Base-by-base conservation (phyloP, 2,797 vertebrate species). In the Halcyon leucocephala region DNA sequence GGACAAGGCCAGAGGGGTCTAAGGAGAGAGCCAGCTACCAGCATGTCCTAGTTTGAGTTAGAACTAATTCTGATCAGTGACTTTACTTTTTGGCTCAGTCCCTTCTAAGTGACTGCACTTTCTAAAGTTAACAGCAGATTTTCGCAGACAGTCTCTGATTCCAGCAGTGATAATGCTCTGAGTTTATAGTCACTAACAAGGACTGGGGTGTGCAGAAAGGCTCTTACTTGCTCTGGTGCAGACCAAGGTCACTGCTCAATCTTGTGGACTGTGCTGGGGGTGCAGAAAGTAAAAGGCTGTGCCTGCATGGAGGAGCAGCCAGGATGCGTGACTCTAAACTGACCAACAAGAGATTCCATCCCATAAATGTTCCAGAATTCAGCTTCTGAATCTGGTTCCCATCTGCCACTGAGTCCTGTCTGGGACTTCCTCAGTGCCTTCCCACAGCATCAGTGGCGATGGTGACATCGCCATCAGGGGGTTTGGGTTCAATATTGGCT, bases 1-100 rank as follows among this genome's bases (percentile, higher is more conserved):
- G n/a, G 14, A 26, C 1, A 1, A 33, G 25, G 42, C 24, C 37
- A 1, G 4, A 46, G 51, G 16, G 29, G 8, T 18, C 29, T 10
- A 49, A 73, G 22, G 25, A 80, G 33, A 49, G 37, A 41, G 55
- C 4, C 28, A 74, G 33, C 35, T 61, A n/a, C 10, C 20, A 71
- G 77, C 4, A 6, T 12, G 26, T 28, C 37, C 26, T 19, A 18
- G 37, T 41, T 28, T 62, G 60, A 41, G 60, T 18, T 41, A 62
- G 35, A 62, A 14, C 26, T 19, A 62, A 28, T 51, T 28, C 49
- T 17, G 37, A 26, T 60, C 33, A 37, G 57, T 35, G 54, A 28
- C 28, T 26, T 51, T 51, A 51, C 26, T 51, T 51, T 28, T 51
- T 26, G 28, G 49, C 9, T 51, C 49, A 51, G 15, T 28, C 49